Base-by-base conservation (phyloP, 2,797 vertebrate genomes). In the Acridotheres tristis region DNA sequence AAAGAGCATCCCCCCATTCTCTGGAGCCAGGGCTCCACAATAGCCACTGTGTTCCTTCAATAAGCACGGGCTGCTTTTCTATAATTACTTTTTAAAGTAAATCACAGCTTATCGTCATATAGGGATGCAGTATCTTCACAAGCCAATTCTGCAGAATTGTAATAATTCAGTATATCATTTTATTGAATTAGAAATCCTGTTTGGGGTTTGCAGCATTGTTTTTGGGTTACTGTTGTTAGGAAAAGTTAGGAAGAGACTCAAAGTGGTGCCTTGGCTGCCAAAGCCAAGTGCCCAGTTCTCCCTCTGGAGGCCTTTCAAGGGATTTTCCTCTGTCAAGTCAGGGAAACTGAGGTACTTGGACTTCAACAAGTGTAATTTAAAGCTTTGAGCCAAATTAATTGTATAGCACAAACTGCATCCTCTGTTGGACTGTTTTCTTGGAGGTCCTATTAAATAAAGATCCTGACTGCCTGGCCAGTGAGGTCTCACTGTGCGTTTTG, bases 51-150 rank as follows among this genome's bases (percentile, higher is more conserved):
- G 74, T 87, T 94, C 71, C 53, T 76, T 94, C 83, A 84, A 23
- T 94, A 86, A 66, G 83, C 85, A 53, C 4, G 0, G 59, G 13
- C 91, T 94, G 73, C 25, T 84, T 94, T 96, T 81, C 62, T 32
- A n/a, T 91, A 88, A 90, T 94, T 74, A 42, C 80, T 95, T 93
- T 66, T 38, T 51, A 13, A 95, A 93, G 55, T 53, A 84, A 84
- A 91, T 94, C 59, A 16, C 40, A 81, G 80, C 88, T 89, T 94
- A 89, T 94, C 62, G 57, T 81, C 68, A 30, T 48, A 34, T 50
- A 82, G 36, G 74, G 67, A 42, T 94, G 81, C 81, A 81, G 76
- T 90, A 86, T 88, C 71, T 96, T 86, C 55, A 62, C 90, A 91
- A 93, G 74, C 58, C 80, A 92, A 89, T 86, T 83, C 32, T 55